Conservation (phyloP, 92 coral and sea anemone genomes). For the Epizoanthus rinbou region DNA sequence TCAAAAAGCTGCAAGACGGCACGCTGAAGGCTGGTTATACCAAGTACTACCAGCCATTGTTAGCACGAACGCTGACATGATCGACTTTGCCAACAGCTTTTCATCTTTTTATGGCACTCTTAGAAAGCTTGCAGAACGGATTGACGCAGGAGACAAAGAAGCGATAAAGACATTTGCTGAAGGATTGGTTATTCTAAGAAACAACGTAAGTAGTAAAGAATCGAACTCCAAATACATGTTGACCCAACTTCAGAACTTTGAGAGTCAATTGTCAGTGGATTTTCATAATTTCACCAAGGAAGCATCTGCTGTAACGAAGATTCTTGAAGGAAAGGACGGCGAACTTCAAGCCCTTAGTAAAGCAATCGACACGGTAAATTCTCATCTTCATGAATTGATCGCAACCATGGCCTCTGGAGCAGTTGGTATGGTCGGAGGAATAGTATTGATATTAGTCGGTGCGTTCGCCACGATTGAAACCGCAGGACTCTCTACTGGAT, state of each 20-base stretch:
- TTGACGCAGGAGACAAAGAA: slow-evolving; percentile 26
- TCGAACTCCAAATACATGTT: background rate
- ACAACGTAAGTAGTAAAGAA: slow-evolving; percentile 33
- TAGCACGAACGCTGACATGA: slow-evolving; percentile 43
- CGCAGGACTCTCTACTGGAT: slow-evolving; percentile 33
- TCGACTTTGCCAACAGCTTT: slow-evolving; percentile 50
- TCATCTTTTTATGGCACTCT: slow-evolving; percentile 32
- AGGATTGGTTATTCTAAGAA: slow-evolving; percentile 47
- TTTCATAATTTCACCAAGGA: background rate
- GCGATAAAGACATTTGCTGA: slow-evolving; percentile 22
- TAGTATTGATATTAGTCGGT: slow-evolving; percentile 42
- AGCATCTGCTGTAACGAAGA: background rate
- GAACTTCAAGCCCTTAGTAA: background rate
- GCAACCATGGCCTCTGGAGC: slow-evolving; percentile 27
- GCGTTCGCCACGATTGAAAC: slow-evolving; percentile 42
- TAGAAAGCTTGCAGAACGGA: slow-evolving; percentile 24
- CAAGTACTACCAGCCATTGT: slow-evolving; percentile 45
- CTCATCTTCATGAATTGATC: background rate
- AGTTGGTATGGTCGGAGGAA: slow-evolving; percentile 23
- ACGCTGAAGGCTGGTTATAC: slow-evolving; percentile 37
- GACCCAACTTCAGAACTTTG: background rate
- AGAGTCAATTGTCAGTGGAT: background rate
- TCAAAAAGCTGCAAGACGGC: slow-evolving; percentile 45
- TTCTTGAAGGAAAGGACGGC: slow-evolving; percentile 23
- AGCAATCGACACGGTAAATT: background rate